Evolutionary conservation across 2,113 vertebrate genomes (phyloP).

Genomic region (Calcarius ornatus): DNA sequence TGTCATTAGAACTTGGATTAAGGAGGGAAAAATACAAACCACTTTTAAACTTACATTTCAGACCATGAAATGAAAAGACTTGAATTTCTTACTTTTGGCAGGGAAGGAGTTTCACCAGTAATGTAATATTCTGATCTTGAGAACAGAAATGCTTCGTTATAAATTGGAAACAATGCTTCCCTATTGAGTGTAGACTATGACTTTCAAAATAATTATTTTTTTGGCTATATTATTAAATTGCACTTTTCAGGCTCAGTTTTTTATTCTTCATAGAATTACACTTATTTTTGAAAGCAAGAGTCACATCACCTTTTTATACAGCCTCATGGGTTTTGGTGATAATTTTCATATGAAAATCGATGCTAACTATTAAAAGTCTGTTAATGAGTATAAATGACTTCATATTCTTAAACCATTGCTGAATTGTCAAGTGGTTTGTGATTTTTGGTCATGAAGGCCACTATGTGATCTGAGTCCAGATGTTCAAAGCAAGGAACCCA

Average conservation of each 20-base stretch:
- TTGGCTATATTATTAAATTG: background rate
- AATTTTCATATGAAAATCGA: background rate
- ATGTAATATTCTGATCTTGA: background rate
- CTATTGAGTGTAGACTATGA: background rate
- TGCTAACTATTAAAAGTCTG: background rate
- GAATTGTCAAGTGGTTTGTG: background rate
- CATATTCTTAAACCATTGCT: background rate
- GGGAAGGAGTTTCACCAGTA: background rate
- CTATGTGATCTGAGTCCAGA: background rate
- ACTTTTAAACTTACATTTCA: conserved; percentile 45
- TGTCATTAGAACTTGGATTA: conserved; percentile 48
- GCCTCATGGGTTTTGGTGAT: background rate
- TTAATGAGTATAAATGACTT: background rate
- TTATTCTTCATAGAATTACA: background rate
- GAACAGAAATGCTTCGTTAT: background rate
- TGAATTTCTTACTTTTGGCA: conserved; percentile 39
- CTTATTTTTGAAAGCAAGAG: background rate
- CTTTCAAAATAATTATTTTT: background rate
- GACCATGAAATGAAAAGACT: conserved; percentile 10
- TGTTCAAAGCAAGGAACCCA: background rate
- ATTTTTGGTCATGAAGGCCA: background rate
- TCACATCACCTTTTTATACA: background rate
- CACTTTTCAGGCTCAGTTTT: background rate
- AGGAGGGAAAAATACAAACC: background rate
- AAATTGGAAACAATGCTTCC: background rate